Base-by-base conservation (phyloP, 2,113 vertebrate species). In the Brachypteracias leptosomus region DNA sequence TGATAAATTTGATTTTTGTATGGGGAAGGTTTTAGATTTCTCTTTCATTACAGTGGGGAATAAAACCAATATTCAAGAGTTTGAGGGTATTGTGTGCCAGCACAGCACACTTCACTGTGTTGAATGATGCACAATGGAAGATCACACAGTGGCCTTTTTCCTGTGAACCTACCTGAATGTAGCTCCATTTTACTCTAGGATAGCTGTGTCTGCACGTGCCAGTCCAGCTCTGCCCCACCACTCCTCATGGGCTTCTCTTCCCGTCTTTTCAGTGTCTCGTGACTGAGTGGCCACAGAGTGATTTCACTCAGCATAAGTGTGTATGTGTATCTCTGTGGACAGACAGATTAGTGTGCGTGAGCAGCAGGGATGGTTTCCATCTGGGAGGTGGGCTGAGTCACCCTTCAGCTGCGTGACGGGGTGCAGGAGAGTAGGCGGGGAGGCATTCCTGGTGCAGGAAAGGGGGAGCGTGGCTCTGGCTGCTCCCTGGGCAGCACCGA, bases 361-460 rank as follows among this genome's bases (percentile, higher is more conserved):
- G 35, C 44, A 9, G 38, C 33, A n/a, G 68, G 28, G 59, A 29
- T 25, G 72, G 61, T 84, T 95, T 89, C 68, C 40, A 17, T 19
- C 54, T 68, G 87, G 76, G 54, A 84, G 54, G 31, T 63, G 62
- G 83, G 62, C 87, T 84, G 84, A 57, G 49, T 75, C 89, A 73
- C 84, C 42, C 62, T 42, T 77, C 13, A 20, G 26, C 76, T 72
- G 29, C 22, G 33, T 68, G 84, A 54, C 0, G 3, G 33, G 42
- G 22, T 71, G 26, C 13, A 65, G 54, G 21, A 46, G 35, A 88
- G 55, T 51, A 54, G 77, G 29, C 0, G 0, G 42, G 35, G 72
- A 42, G 81, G 22, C 65, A 62, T 44, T 92, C 40, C 70, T 74
- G 65, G 31, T 2, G 0, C 28, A 29, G 25, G 51, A 35, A n/a